Evolutionary conservation across 2,797 vertebrate species (phyloP), one percentile per base, ranked within the genome.

Genomic region (Melanitta fusca): DNA sequence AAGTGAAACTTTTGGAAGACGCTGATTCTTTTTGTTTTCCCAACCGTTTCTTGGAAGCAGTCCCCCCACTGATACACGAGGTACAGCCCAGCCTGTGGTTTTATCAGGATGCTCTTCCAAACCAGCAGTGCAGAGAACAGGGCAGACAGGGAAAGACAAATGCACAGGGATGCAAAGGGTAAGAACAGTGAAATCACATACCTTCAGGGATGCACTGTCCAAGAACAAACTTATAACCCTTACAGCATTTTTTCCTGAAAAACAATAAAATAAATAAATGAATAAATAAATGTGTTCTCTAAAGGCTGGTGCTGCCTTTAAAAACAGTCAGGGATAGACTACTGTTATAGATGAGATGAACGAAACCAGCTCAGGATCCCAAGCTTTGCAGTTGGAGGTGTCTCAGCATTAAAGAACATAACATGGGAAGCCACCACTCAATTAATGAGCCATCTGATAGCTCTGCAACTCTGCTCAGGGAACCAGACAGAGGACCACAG

Each of bases 131-230:
- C 6, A 18, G 83, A 77, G 34, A 84, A 74, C 15, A 64, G 17
- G 43, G 49, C 17, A 94, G 62, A 60, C 3, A 4, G 17, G 27
- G 15, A 91, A 89, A 65, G 38, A 73, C 11, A 94, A 94, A 93
- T 16, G 10, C 15, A 36, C 0, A 0, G 18, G 41, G 27, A 80
- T 38, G 61, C 0, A 6, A 73, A 4, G 11, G 24, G 20, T 91
- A 92, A 95, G n/a, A 95, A 90, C 45, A 72, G 81, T 83, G 79
- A 92, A 72, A 82, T 89, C 82, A 97, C 98, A 64, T 99, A 99
- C 99, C 99, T 99, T 99, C 99, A 95, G 99, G 99, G 97, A 99
- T 99, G 97, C 99, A 99, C 90, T 99, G 99, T 97, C 99, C 99
- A 97, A 99, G 98, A 95, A 99, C 99, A 98, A 99, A 99, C 96